These are phyloP conservation scores for Tringa solitaria DNA, from an alignment of 2,113 vertebrate genomes.

Conservation along the genomic window DNA sequence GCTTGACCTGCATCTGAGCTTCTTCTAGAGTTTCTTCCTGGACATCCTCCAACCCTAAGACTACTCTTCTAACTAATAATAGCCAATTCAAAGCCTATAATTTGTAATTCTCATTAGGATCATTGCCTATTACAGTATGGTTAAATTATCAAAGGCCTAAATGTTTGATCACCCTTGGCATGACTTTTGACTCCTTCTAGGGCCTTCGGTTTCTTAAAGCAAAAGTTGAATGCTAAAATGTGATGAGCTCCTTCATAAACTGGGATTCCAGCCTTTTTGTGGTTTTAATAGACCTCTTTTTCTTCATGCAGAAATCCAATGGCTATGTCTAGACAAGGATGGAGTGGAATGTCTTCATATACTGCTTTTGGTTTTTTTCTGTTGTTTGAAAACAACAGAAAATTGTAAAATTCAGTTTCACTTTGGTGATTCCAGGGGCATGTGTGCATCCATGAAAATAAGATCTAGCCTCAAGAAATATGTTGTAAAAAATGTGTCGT, in stretches of 20 bases:
- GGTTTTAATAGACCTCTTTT: neutral
- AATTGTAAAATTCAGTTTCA: neutral
- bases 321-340: neutral
- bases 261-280: neutral
- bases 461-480: neutral
- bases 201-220: neutral
- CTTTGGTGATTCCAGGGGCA: neutral
- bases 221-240: neutral
- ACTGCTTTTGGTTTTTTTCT: accelerated
- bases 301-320: neutral
- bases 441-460: neutral
- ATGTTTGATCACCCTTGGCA: neutral
- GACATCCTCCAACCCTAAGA: neutral
- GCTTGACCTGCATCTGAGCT: neutral
- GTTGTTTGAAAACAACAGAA: neutral
- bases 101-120: neutral
- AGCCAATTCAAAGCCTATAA: neutral
- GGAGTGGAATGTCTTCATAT: neutral
- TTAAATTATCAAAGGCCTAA: neutral
- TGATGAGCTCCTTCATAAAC: neutral
- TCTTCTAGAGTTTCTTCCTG: neutral
- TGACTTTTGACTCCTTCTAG: neutral
- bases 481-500: neutral
- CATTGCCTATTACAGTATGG: too few species aligned
- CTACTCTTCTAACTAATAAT: neutral